Base-by-base conservation (phyloP, 37 sponge, comb jelly and placozoan genomes). In the Ianthella basta region DNA sequence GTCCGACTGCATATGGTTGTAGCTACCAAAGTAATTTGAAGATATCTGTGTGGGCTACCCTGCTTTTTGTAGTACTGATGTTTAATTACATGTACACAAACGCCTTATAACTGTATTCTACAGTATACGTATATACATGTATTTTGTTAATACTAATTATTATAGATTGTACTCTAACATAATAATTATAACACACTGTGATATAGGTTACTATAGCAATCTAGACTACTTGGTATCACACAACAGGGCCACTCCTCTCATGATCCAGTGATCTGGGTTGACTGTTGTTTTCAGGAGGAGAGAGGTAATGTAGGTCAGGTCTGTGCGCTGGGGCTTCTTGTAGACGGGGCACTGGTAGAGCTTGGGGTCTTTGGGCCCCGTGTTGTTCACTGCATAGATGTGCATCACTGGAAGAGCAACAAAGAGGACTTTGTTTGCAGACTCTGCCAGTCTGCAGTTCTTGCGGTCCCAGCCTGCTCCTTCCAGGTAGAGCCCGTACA, bases 391-490 rank as follows among this genome's bases (percentile, higher is more conserved):
- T 33, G 99, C 99, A 75, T 89, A 99, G 36, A 99, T 91, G 83
- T 92, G 97, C 25, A 95, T 78, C 59, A 99, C 94, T 37, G 99
- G 99, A 34, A 99, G 77, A 23, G 57, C 86, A 0, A 88, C 83
- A 81, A 91, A 99, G 56, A 99, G 87, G 19, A 99, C 99, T 88
- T 99, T 99, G 21, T 95, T 91, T 10, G 91, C 84, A 36, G 97
- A 87, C 60, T 99, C 97, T 1, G 83, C 40, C 72, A 99, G 90
- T 37, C 81, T 86, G 37, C 72, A 64, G 59, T 89, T 89, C 81
- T 88, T 88, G 69, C 88, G 87, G 88, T 99, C 99, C 99, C 99
- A 99, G 25, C 97, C 95, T 30, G 97, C 97, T 15, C 99, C 99
- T 59, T 99, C 99, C 61, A 99, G 83, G 84, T 78, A 99, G 86